phyloP scores from a whole-genome alignment of 2,888 invertebrate species.

The Phrixothrix hirtus region DNA sequence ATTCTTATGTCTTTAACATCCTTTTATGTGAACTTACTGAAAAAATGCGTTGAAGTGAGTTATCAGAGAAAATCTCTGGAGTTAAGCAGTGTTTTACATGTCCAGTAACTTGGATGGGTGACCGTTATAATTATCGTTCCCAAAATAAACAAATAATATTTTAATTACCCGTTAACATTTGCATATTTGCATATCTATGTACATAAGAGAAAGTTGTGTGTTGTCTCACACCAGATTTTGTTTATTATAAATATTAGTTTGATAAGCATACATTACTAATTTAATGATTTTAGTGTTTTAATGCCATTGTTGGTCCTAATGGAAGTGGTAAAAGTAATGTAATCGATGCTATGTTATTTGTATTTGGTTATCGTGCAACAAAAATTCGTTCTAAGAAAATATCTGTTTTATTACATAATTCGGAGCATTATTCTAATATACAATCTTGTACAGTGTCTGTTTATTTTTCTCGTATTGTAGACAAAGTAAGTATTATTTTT shows the following conservation, averaged over 20 bases:
- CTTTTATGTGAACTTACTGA: no score
- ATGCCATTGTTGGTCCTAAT: conserved; percentile 96
- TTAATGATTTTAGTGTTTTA: conserved; percentile 81
- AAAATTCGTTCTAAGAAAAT: conserved; percentile 97
- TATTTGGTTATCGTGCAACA: conserved; percentile 94
- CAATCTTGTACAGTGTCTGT: conserved; percentile 84
- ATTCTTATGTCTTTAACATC: no score
- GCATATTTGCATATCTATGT: not conserved
- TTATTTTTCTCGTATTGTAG: conserved; percentile 81
- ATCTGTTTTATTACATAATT: conserved; percentile 90
- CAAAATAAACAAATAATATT: no score
- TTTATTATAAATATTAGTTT: not conserved
- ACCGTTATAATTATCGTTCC: no score
- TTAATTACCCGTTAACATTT: no score
- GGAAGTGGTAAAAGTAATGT: conserved; percentile 99
- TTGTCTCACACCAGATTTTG: not conserved
- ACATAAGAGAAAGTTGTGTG: no score
- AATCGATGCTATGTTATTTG: conserved; percentile 98
- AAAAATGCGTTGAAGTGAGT: no score
- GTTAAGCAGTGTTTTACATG: no score
- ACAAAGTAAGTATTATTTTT: conserved; percentile 63
- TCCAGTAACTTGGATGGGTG: no score
- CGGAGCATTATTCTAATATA: conserved; percentile 74
- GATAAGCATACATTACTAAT: no score
- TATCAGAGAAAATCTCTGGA: no score